Percentiles rank a stretch among this genome's conserved stretches.
phyloP scores from a whole-genome alignment of 2,113 vertebrate genomes.

The Megalops atlanticus region DNA sequence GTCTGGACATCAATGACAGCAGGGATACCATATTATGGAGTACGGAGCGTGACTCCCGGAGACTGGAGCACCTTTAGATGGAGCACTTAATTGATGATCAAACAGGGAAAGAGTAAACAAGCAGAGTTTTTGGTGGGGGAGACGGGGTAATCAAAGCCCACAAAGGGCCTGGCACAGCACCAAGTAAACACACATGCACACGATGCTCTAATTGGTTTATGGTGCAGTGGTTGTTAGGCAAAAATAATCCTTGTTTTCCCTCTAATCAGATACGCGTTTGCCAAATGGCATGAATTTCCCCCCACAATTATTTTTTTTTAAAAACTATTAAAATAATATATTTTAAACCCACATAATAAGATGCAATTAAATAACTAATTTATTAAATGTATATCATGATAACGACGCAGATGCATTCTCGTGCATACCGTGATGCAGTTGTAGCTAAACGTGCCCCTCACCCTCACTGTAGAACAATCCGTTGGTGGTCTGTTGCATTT shows the following conservation, averaged over 20 bases:
- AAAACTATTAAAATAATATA: not conserved
- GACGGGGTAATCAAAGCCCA: no score
- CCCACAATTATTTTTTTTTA: no score
- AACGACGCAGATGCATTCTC: not conserved
- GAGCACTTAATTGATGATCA: conserved; percentile 70
- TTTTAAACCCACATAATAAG: not conserved
- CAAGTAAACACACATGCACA: not conserved
- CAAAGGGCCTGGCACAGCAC: not conserved
- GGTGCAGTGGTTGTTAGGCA: not conserved
- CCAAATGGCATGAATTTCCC: not conserved
- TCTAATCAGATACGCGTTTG: not conserved
- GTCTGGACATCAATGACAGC: conserved; percentile 51
- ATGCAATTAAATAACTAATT: not conserved
- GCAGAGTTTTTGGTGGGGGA: conserved; percentile 47
- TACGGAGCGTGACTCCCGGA: conserved; percentile 4
- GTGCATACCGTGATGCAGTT: not conserved
- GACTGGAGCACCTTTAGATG: conserved; percentile 49
- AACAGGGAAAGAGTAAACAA: conserved; percentile 69
- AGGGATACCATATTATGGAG: conserved; percentile 39
- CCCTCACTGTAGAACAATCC: not conserved
- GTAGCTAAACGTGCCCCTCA: not conserved
- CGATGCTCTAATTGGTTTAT: not conserved
- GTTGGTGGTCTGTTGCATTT: not conserved
- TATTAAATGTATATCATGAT: not conserved
- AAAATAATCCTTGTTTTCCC: not conserved